These are phyloP conservation scores for Cisticola juncidis DNA, from an alignment of 2,113 vertebrate species.

Conservation along the genomic window DNA sequence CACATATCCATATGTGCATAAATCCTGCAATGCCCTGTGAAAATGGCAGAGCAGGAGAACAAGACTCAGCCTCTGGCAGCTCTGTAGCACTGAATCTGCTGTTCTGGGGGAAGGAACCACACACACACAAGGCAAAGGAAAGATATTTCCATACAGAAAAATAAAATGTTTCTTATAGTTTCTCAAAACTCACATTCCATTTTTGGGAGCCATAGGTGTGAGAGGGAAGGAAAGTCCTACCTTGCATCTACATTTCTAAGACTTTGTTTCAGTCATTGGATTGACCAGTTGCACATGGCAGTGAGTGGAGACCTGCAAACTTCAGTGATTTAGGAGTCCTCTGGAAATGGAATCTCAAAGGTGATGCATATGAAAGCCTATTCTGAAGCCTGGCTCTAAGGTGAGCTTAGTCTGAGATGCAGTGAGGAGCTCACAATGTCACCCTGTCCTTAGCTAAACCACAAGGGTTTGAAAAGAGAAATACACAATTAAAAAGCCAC, in stretches of 20 bases:
- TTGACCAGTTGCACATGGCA: neutral
- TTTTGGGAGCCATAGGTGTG: neutral
- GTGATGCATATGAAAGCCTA: neutral
- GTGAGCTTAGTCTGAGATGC: neutral
- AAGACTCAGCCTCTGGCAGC: neutral
- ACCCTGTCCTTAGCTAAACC: neutral
- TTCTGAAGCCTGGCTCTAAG: neutral
- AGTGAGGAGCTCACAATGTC: neutral
- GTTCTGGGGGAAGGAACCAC: neutral
- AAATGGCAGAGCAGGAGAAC: neutral
- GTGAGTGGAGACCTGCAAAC: neutral
- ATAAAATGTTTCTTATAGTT: neutral
- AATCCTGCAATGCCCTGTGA: neutral
- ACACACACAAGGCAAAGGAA: neutral
- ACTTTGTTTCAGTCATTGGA: neutral
- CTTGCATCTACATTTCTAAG: fast-evolving
- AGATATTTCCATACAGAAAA: neutral
- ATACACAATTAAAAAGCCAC: neutral
- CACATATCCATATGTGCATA: neutral
- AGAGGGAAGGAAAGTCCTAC: neutral
- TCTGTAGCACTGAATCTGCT: neutral
- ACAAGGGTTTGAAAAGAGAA: neutral
- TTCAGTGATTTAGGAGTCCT: neutral
- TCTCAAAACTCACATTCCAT: neutral
- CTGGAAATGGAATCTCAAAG: neutral